Evolutionary conservation across 2,888 invertebrate genomes (phyloP), one percentile per base, ranked within the genome.

Genomic region (Acrobasis repandana): DNA sequence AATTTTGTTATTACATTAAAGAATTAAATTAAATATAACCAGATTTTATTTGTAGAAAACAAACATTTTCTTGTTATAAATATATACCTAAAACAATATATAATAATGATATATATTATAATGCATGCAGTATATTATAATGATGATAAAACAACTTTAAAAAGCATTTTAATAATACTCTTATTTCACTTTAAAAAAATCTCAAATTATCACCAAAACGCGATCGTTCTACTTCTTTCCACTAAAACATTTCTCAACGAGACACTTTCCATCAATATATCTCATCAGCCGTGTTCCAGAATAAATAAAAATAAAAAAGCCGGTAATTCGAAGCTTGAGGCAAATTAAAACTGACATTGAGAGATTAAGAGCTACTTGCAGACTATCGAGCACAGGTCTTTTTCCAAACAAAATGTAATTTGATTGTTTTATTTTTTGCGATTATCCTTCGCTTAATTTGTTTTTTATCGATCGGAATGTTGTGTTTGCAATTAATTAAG

Each of bases 341-440:
- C 85, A 92, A 92, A 92, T 92, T 90, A 91, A 89, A 83, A 82
- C 86, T 83, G 91, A 92, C 91, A 88, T 86, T 91, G 91, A 92
- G 88, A 90, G 87, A 92, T 92, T 90, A 91, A 86, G 88, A 83
- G 82, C 79, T 73, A 68, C 72, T 71, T 82, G 79, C 80, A 81
- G 82, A 85, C 80, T 81, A 72, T 75, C 67, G 67, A 71, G 74
- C 72, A 74, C 64, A 64, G 61, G 56, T 68, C 71, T 73, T 76
- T 69, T 70, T 71, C 73, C 67, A 62, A 65, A 69, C 61, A 67
- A 74, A 74, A 71, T 72, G 70, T 69, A 68, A 77, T 67, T 74
- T 71, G 62, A 67, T 61, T 63, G 59, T 61, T 11, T 58, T 58
- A 8, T 38, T 58, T 48, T 49, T 58, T 58, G 48, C 14, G 49